Evolutionary conservation across 2,888 invertebrate genomes (phyloP).

Genomic region (Cosmia pyralina): DNA sequence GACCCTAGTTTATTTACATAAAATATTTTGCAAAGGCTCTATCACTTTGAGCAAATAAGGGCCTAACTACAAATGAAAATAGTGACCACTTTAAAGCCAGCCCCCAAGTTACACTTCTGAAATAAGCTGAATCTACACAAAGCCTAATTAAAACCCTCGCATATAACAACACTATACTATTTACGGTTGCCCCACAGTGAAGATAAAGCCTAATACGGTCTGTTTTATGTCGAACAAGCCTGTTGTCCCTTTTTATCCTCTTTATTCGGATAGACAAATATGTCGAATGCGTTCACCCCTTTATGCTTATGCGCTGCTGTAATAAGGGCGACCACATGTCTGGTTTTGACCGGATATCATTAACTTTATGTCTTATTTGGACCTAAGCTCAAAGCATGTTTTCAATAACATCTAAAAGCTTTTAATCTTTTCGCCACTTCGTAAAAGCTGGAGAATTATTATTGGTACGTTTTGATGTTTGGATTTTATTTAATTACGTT

Average conservation of each 20-base stretch:
- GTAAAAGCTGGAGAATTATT: not conserved
- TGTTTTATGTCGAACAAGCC: constrained; percentile 16
- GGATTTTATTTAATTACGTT: constrained; percentile 20
- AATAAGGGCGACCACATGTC: constrained; percentile 18
- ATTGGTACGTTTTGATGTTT: too few relatives aligned
- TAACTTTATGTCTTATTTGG: constrained; percentile 31
- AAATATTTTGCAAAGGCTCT: constrained; percentile 8
- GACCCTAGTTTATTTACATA: constrained; percentile 9
- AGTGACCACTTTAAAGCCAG: constrained; percentile 20
- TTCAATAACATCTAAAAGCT: constrained; percentile 43
- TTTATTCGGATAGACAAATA: constrained; percentile 38
- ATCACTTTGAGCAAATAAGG: constrained; percentile 26
- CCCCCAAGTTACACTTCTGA: constrained; percentile 9
- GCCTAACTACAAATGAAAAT: constrained; percentile 33
- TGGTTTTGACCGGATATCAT: constrained; percentile 34
- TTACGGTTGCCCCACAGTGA: constrained; percentile 3
- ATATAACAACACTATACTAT: constrained; percentile 33
- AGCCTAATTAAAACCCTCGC: constrained; percentile 55
- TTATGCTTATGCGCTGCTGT: constrained; percentile 7
- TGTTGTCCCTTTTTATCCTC: constrained; percentile 42
- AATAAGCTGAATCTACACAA: constrained; percentile 46
- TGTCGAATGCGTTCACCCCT: constrained; percentile 25
- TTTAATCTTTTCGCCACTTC: constrained; percentile 22
- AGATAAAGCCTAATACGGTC: constrained; percentile 40
- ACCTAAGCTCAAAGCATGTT: constrained; percentile 23